phyloP scores from a whole-genome alignment of 30 jellyfish, hydroid and myxozoan genomes.

The Aurelia sp. region DNA sequence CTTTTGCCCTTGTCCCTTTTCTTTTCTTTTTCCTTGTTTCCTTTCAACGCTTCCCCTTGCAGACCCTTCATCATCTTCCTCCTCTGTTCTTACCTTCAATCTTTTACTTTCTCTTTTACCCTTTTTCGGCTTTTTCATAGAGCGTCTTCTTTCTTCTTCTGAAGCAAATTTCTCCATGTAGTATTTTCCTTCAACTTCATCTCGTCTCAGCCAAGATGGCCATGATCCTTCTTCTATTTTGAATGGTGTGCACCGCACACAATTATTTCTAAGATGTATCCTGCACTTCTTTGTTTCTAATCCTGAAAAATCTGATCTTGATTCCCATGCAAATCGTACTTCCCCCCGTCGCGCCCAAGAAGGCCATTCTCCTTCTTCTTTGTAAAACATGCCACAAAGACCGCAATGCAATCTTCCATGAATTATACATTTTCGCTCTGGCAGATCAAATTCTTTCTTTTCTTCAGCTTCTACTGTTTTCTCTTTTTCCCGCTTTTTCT shows the following conservation, averaged over 20 bases:
- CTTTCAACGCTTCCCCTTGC: not conserved
- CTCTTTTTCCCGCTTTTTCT: not conserved
- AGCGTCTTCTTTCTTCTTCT: not conserved
- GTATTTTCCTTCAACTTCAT: conserved; percentile 9
- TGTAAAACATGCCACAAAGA: conserved; percentile 31
- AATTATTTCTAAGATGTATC: conserved; percentile 23
- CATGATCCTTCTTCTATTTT: conserved; percentile 21
- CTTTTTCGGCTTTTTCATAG: not conserved
- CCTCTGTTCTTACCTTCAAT: not conserved
- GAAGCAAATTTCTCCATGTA: not conserved
- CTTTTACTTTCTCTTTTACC: not conserved
- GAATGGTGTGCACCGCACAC: conserved; percentile 40
- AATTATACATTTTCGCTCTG: conserved; percentile 10
- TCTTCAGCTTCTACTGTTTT: not conserved
- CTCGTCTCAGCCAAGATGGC: conserved; percentile 54
- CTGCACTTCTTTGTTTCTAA: conserved; percentile 40
- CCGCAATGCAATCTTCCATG: conserved; percentile 44
- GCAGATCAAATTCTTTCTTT: not conserved
- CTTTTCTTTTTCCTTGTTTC: not conserved
- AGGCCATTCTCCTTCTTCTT: conserved; percentile 57
- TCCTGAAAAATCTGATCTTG: not conserved
- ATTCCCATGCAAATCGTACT: conserved; percentile 41
- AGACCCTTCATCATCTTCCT: not conserved
- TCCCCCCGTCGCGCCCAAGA: conserved; percentile 69
- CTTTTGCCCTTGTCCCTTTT: no score